Percentiles rank a stretch among this genome's conserved stretches.
phyloP scores from a whole-genome alignment of 2,888 invertebrate genomes.

The Hirtodrosophila alboralis region DNA sequence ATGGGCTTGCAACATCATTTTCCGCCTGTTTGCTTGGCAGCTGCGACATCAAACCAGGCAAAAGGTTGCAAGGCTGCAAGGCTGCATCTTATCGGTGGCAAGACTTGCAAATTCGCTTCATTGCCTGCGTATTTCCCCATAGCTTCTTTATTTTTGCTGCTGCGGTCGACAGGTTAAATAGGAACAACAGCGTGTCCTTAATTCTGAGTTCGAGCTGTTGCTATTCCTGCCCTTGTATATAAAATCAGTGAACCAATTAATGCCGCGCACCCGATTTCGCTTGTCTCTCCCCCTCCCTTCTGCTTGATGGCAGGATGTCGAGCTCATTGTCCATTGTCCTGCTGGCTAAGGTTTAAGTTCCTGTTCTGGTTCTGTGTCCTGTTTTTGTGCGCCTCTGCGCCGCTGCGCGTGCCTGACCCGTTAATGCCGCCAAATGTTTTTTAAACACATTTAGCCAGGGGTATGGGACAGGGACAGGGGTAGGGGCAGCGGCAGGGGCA shows the following conservation, averaged over 20 bases:
- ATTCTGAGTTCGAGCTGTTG: slow-evolving; percentile 3
- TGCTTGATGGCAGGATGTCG: slow-evolving; percentile 72
- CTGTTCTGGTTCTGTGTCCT: slow-evolving; percentile 11
- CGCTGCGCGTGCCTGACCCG: slow-evolving; percentile 61
- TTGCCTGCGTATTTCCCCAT: too few relatives aligned
- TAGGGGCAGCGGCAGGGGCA: slow-evolving; percentile 1
- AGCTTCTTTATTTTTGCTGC: too few relatives aligned
- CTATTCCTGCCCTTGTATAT: slow-evolving; percentile 30
- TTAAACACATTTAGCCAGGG: slow-evolving; percentile 63
- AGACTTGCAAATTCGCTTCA: slow-evolving; percentile 22
- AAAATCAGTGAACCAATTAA: slow-evolving; percentile 79
- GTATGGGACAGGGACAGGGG: background rate
- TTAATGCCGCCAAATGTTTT: slow-evolving; percentile 63
- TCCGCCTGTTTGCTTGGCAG: slow-evolving; percentile 61
- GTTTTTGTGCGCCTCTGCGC: slow-evolving; percentile 14
- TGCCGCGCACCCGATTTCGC: slow-evolving; percentile 46
- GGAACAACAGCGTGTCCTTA: slow-evolving; percentile 29
- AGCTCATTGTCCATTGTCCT: slow-evolving; percentile 65
- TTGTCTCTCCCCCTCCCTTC: slow-evolving; percentile 9
- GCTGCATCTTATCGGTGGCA: slow-evolving; percentile 22
- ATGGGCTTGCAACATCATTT: slow-evolving; percentile 68
- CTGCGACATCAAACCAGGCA: too few relatives aligned
- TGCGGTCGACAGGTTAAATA: slow-evolving; percentile 67
- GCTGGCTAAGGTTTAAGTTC: slow-evolving; percentile 14
- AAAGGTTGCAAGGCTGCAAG: background rate